Evolutionary conservation across 2,113 vertebrate species (phyloP).

Genomic region (Tychaedon coryphoeus): DNA sequence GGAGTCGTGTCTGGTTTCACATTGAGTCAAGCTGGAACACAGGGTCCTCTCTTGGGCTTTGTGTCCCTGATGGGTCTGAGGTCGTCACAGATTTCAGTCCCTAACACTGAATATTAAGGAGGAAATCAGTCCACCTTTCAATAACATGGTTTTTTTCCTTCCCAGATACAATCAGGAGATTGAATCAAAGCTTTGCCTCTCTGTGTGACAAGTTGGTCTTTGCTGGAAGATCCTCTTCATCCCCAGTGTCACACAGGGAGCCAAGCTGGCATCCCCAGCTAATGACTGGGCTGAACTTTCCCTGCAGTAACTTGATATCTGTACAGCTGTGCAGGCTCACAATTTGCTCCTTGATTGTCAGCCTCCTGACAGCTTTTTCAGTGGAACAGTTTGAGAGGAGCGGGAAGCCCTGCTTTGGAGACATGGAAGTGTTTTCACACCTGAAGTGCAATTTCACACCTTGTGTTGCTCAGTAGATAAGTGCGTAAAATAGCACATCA

Average conservation of each 20-base stretch:
- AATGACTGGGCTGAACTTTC: constrained; percentile 16
- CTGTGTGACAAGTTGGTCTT: background rate
- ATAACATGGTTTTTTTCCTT: background rate
- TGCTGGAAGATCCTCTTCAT: constrained; percentile 5
- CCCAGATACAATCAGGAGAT: background rate
- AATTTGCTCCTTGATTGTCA: constrained; percentile 45
- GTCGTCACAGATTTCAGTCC: background rate
- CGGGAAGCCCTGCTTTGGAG: constrained; percentile 69
- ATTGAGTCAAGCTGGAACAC: background rate
- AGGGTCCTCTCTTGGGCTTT: background rate
- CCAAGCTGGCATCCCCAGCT: background rate
- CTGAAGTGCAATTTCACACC: constrained; percentile 79
- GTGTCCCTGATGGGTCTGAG: background rate
- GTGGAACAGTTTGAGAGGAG: constrained; percentile 69
- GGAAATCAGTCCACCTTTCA: background rate
- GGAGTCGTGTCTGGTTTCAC: background rate
- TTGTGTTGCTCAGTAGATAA: constrained; percentile 76
- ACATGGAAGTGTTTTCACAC: constrained; percentile 75
- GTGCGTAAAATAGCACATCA: constrained; percentile 77
- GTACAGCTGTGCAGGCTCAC: constrained; percentile 45
- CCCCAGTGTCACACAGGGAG: background rate
- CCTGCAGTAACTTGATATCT: background rate
- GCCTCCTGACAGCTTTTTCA: constrained; percentile 71
- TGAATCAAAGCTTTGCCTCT: background rate
- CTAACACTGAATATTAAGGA: background rate